These are phyloP conservation scores for Cardiocondyla obscurior DNA, from an alignment of 1,140 invertebrate genomes.

Conservation along the genomic window DNA sequence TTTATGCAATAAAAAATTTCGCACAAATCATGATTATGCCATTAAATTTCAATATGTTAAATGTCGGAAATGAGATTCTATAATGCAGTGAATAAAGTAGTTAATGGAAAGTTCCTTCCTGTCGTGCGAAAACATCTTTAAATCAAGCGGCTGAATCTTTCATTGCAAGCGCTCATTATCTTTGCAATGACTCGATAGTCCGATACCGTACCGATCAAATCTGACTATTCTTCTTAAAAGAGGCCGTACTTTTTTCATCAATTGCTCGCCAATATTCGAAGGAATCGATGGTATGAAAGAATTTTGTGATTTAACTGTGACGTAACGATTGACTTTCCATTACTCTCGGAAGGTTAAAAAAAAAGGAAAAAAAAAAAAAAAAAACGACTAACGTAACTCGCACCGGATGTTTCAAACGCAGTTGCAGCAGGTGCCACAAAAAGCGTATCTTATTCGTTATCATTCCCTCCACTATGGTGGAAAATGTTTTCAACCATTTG, in stretches of 20 bases:
- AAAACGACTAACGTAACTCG: conserved; percentile 14
- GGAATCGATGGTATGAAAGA: conserved; percentile 12
- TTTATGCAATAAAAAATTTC: not conserved
- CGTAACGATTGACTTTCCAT: conserved; percentile 65
- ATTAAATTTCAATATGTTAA: conserved; percentile 14
- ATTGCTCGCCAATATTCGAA: conserved; percentile 24
- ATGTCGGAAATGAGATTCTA: conserved; percentile 22
- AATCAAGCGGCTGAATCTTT: conserved; percentile 1
- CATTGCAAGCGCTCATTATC: conserved; percentile 27
- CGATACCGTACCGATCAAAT: conserved; percentile 24
- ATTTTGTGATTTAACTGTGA: conserved; percentile 45
- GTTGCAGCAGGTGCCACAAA: conserved; percentile 29
- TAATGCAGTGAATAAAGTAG: conserved; percentile 34
- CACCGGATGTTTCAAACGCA: conserved; percentile 22
- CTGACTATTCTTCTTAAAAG: conserved; percentile 33
- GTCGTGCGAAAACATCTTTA: conserved; percentile 11
- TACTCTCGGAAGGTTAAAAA: conserved; percentile 35
- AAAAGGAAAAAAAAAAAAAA: conserved; percentile 56
- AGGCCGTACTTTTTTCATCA: conserved; percentile 54
- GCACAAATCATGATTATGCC: not conserved
- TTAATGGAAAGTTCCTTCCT: conserved; percentile 37
- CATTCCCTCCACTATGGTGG: conserved; percentile 15
- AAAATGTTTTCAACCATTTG: conserved; percentile 2
- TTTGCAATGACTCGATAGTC: conserved; percentile 33
- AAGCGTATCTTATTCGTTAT: conserved; percentile 27